Evolutionary conservation across 2,888 invertebrate species (phyloP).

Genomic region (Acrobasis suavella): DNA sequence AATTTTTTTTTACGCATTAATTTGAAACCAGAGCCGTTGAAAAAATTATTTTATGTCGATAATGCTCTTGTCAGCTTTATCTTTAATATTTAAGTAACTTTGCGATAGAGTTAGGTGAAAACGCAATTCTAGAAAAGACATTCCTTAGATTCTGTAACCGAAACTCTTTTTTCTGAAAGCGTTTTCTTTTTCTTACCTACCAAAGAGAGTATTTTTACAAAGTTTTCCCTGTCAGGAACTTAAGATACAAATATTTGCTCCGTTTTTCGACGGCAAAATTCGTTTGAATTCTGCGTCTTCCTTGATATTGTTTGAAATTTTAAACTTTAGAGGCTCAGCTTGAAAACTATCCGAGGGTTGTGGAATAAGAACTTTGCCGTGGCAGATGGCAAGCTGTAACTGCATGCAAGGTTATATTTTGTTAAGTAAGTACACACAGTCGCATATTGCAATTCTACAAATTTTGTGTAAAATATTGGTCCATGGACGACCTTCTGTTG

Average conservation of each 20-base stretch:
- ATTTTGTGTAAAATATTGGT: no score
- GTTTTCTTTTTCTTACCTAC: background rate
- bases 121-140: background rate
- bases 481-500: no score
- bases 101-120: no score
- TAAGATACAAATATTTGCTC: constrained; percentile 1
- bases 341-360: background rate
- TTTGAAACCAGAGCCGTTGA: no score
- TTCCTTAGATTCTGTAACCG: background rate
- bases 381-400: background rate
- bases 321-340: background rate
- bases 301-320: constrained; percentile 20
- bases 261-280: constrained; percentile 13
- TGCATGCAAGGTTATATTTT: background rate
- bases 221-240: background rate
- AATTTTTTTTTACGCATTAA: no score
- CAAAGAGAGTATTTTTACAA: constrained; percentile 10
- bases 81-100: no score
- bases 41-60: no score
- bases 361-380: constrained; percentile 5
- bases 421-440: background rate
- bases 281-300: background rate
- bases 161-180: background rate
- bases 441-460: background rate
- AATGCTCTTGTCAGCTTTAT: no score